phyloP scores from a whole-genome alignment of 2,888 invertebrate species.

The Ametastegia equiseti region DNA sequence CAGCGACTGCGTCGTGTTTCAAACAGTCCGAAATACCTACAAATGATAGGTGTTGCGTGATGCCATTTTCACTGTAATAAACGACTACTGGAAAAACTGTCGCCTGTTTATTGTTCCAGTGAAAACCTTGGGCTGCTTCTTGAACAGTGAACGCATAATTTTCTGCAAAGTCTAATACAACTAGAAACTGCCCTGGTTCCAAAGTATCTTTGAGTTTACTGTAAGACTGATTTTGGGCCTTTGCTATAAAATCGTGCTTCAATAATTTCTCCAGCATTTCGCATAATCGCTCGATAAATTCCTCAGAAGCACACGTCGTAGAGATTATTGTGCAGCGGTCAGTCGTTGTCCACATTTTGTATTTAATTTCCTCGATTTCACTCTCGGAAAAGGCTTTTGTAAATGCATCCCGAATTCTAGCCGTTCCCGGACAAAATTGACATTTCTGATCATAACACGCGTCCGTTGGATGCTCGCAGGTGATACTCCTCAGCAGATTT shows the following conservation, averaged over 20 bases:
- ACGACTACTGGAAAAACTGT: slow-evolving; percentile 54
- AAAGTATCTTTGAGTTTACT: slow-evolving; percentile 51
- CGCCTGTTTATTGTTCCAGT: slow-evolving; percentile 57
- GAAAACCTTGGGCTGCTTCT: slow-evolving; percentile 54
- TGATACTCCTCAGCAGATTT: slow-evolving; percentile 17
- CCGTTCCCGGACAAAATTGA: slow-evolving; percentile 37
- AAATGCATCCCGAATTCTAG: slow-evolving; percentile 16
- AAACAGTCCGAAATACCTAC: slow-evolving; percentile 56
- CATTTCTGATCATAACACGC: slow-evolving; percentile 46
- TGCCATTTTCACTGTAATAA: slow-evolving; percentile 52
- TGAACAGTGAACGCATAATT: slow-evolving; percentile 58
- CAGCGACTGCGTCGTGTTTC: slow-evolving; percentile 55
- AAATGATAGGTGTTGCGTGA: slow-evolving; percentile 51
- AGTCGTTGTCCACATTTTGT: slow-evolving; percentile 49
- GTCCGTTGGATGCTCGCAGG: slow-evolving; percentile 43
- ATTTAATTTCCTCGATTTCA: slow-evolving; percentile 41
- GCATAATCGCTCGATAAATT: slow-evolving; percentile 40
- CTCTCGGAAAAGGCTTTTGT: slow-evolving; percentile 39
- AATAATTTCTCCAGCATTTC: slow-evolving; percentile 44
- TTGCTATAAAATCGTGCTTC: slow-evolving; percentile 53
- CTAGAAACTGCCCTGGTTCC: slow-evolving; percentile 49
- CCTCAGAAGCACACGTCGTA: slow-evolving; percentile 10
- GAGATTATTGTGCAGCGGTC: slow-evolving; percentile 44
- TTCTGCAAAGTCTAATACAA: slow-evolving; percentile 58
- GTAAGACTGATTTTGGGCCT: slow-evolving; percentile 53